Percentiles rank a stretch among this genome's conserved stretches.
These are phyloP conservation scores for Numida meleagris DNA, from an alignment of 2,113 vertebrate species.

Conservation along the genomic window DNA sequence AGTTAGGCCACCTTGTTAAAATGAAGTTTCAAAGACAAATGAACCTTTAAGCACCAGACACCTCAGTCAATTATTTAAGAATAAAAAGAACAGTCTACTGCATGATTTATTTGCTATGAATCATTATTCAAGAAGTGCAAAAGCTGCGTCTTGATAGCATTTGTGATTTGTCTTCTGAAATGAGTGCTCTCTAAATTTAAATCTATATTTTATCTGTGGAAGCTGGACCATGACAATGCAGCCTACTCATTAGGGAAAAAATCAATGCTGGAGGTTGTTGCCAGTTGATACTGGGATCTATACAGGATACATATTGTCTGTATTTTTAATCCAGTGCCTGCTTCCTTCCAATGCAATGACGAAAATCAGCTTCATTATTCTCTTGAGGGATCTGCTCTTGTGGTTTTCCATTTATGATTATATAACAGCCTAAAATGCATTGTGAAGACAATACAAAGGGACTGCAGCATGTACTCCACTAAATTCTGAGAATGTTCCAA, in stretches of 20 bases:
- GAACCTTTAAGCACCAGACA: neutral
- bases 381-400: neutral
- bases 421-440: neutral
- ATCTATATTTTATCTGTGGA: neutral
- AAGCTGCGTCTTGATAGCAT: neutral
- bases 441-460: neutral
- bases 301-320: fast-evolving
- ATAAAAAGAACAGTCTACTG: neutral
- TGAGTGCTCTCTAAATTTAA: neutral
- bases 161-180: neutral
- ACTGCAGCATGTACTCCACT: fast-evolving
- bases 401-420: neutral
- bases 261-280: neutral
- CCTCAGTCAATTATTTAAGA: neutral
- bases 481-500: neutral
- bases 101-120: neutral
- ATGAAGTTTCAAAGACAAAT: neutral
- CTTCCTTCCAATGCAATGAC: neutral
- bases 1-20: neutral
- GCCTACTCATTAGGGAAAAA: neutral
- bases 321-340: neutral
- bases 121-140: neutral
- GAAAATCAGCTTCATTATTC: neutral
- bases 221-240: neutral
- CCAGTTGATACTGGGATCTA: neutral